Evolutionary conservation across 2,797 vertebrate species (phyloP), one percentile per base, ranked within the genome.

Genomic region (Pseudochirops corinnae): DNA sequence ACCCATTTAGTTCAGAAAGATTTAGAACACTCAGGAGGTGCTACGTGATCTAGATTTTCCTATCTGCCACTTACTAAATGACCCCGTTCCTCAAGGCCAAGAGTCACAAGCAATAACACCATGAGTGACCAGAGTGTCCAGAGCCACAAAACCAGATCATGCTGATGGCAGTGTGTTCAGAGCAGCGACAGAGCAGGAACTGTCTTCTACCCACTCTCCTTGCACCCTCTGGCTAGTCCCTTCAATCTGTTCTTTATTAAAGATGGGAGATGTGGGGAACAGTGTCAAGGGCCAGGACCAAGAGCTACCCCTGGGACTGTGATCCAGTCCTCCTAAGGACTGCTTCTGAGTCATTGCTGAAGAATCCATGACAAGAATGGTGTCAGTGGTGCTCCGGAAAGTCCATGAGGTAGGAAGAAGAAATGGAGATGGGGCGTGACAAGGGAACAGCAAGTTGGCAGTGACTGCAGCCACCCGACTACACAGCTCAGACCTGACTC

Each of bases 281-380:
- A 39, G n/a, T 39, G 67, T 39, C 12, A 74, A 11, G 12, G 60
- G 33, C 62, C 4, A 39, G n/a, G n/a, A 24, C 67, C n/a, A 39
- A 74, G 18, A 24, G 39, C n/a, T 10, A 18, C 74, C 74, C 39
- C 21, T 16, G 1, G 14, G 5, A 21, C 16, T n/a, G 33, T 14
- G 13, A 62, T 33, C 60, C 6, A 2, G 33, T 26, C 21, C 21
- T 46, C 39, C 74, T 2, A 18, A 12, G 1, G 13, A 18, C 5
- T 1, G 1, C 2, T 0, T 5, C 67, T 39, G 21, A 74, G n/a
- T 39, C 18, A 24, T 4, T n/a, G 5, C 7, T 39, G 67, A 39
- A 74, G 67, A 24, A 24, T 39, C 7, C n/a, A 46, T 24, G 39
- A 82, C 74, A 82, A 39, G 11, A 39, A 46, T 26, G 74, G 74